Base-by-base conservation (phyloP, 2,888 invertebrate genomes). In the Ceriagrion tenellum region DNA sequence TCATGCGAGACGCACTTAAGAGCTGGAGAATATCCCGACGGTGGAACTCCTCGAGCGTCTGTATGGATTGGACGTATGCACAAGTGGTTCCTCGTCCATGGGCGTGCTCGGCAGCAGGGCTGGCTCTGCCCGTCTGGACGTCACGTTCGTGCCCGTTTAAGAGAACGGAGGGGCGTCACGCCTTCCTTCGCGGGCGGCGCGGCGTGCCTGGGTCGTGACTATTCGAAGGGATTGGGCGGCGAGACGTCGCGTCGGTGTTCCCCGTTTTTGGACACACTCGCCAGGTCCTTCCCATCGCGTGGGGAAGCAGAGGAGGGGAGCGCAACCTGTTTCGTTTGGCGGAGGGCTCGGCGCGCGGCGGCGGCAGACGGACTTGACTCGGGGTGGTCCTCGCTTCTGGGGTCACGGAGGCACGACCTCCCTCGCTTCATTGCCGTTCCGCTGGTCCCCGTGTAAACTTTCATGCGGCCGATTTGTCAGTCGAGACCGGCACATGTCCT, bases 341-440 rank as follows among this genome's bases (percentile, higher is more conserved):
- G 81, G 81, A 35, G 30, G 81, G 35, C 35, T 16, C 30, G 81
- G 81, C 47, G 47, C 47, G 47, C 47, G 47, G 47, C 8, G 8
- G 47, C 47, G 47, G 47, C 8, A 47, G 81, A 81, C 10, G 81
- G 81, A 81, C 69, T 26, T 26, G 69, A 59, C 81, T 35, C 81
- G 81, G 81, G 81, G 81, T 81, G 81, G 81, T 81, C 81, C 81
- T 30, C 30, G 69, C 69, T 69, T 12, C 69, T 35, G 69, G n/a
- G 35, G 81, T 81, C 81, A 81, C 81, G 81, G 35, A 35, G 26
- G 18, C 81, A 81, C 35, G 35, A 81, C 81, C 35, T 81, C 35
- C 81, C 81, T 81, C 81, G 81, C 81, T 35, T 81, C 35, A 81
- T 16, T 59, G 59, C 81, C 26, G n/a, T n/a, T n/a, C 4, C 69